These are phyloP conservation scores for Vandiemenella viatica DNA, from an alignment of 2,888 invertebrate genomes.

Conservation along the genomic window DNA sequence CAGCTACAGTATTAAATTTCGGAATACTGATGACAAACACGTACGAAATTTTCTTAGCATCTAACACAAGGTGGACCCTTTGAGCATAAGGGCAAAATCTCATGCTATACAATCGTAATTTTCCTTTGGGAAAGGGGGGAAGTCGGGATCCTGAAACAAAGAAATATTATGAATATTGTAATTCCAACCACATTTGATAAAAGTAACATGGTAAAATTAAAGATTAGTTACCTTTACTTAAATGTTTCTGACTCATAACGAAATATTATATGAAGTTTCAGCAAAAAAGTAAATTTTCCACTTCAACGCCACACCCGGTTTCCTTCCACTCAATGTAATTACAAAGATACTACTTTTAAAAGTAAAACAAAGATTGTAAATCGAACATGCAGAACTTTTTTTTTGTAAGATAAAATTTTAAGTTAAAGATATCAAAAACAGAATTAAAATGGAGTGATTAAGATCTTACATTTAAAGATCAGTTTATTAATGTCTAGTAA, in stretches of 20 bases:
- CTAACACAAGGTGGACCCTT: slow-evolving; percentile 55
- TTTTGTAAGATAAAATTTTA: no score
- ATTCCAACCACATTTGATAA: no score
- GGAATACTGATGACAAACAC: slow-evolving; percentile 21
- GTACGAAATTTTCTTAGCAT: slow-evolving; percentile 59
- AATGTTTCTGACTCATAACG: slow-evolving; percentile 21
- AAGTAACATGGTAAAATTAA: slow-evolving; percentile 14
- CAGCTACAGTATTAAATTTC: background rate
- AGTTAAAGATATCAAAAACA: no score
- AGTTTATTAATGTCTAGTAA: no score
- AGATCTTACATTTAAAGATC: no score
- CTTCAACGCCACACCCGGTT: background rate
- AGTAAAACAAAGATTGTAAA: no score
- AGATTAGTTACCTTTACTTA: slow-evolving; percentile 20
- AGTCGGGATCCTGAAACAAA: slow-evolving; percentile 42
- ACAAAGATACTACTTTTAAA: no score
- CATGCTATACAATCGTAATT: slow-evolving; percentile 64
- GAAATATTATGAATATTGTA: no score
- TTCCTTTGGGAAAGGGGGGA: slow-evolving; percentile 44
- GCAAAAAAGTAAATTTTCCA: background rate
- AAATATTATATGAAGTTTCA: background rate
- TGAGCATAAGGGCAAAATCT: slow-evolving; percentile 75
- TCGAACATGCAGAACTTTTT: no score
- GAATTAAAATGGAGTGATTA: no score
- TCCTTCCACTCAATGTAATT: no score